phyloP scores from a whole-genome alignment of 1,140 invertebrate genomes.

The Aphaenogaster floridana region DNA sequence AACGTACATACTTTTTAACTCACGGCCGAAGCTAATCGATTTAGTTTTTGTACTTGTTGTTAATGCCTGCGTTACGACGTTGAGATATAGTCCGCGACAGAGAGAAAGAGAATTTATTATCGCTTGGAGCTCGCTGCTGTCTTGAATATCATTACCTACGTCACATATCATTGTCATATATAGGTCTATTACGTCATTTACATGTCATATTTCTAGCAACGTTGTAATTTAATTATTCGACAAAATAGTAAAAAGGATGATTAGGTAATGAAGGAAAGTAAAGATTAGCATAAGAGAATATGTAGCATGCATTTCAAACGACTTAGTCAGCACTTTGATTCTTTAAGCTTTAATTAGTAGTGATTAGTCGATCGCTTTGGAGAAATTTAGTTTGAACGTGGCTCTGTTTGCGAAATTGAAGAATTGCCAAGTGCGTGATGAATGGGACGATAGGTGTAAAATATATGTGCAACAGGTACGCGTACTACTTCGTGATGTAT shows the following conservation, averaged over 20 bases:
- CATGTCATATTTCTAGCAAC: background rate
- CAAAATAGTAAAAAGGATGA: background rate
- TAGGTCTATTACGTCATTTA: constrained; percentile 33
- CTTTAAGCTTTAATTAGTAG: background rate
- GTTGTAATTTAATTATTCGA: constrained; percentile 27
- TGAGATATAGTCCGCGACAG: constrained; percentile 33
- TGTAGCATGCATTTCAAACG: background rate
- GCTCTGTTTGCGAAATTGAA: background rate
- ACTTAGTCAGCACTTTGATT: background rate
- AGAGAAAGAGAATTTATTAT: constrained; percentile 48
- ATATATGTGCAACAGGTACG: constrained; percentile 13
- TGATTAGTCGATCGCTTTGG: background rate
- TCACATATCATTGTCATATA: constrained; percentile 42
- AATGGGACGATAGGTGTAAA: background rate
- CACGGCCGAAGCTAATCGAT: constrained; percentile 67
- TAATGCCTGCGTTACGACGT: constrained; percentile 60
- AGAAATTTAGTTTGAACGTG: background rate
- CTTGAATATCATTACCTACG: constrained; percentile 46
- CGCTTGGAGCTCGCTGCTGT: constrained; percentile 15
- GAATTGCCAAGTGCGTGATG: background rate
- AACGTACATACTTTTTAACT: constrained; percentile 63
- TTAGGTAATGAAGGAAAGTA: background rate
- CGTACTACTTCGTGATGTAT: background rate
- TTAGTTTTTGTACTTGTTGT: constrained; percentile 61
- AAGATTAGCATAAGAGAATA: constrained; percentile 8